phyloP scores from a whole-genome alignment of 2,888 invertebrate species.

The Agonopterix alstromeriana region DNA sequence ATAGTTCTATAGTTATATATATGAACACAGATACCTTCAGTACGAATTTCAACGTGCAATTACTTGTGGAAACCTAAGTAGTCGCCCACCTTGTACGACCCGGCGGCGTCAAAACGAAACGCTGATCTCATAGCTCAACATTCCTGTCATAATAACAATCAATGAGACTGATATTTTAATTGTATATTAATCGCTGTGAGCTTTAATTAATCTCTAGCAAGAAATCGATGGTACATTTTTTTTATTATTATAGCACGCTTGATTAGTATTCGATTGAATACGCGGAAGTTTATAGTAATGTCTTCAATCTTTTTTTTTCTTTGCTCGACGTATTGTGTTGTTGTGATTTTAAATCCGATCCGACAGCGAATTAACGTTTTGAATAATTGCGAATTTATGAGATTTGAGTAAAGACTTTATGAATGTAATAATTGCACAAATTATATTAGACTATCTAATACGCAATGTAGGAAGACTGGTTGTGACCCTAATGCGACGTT shows the following conservation, averaged over 20 bases:
- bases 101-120: conserved; percentile 2
- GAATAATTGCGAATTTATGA: neutral
- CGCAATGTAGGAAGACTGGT: conserved; percentile 11
- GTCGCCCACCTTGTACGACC: conserved; percentile 23
- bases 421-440: neutral
- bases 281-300: conserved; percentile 28
- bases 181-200: conserved; percentile 42
- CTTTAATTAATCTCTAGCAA: conserved; percentile 20
- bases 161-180: conserved; percentile 50
- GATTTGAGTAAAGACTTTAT: neutral
- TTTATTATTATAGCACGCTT: too few relatives aligned
- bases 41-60: conserved; percentile 19
- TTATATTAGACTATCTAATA: neutral
- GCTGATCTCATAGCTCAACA: conserved; percentile 54
- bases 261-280: conserved; percentile 9
- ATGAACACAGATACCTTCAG: conserved; percentile 8
- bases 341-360: too few relatives aligned
- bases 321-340: too few relatives aligned
- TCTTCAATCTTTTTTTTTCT: conserved; percentile 13
- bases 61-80: conserved; percentile 26
- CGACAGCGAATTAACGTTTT: too few relatives aligned
- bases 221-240: conserved; percentile 19
- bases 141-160: conserved; percentile 49
- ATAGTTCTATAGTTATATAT: conserved; percentile 7
- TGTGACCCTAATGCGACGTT: conserved; percentile 20